These are phyloP conservation scores for Cassiopea andromeda DNA, from an alignment of 30 jellyfish, hydroid and myxozoan genomes.

Conservation along the genomic window DNA sequence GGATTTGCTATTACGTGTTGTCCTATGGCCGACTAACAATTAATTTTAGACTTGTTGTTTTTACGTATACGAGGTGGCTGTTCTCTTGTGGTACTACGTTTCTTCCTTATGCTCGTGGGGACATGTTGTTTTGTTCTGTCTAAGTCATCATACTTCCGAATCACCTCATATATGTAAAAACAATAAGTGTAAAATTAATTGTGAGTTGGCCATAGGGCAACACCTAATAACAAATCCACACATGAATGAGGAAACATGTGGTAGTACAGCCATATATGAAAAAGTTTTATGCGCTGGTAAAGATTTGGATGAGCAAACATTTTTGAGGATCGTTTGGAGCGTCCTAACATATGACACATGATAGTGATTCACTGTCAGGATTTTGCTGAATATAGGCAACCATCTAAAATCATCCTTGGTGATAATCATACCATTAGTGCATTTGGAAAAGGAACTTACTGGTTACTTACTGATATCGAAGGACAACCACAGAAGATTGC, in stretches of 20 bases:
- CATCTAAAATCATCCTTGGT: conserved; percentile 10
- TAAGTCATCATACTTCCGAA: too few species aligned
- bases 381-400: conserved; percentile 25
- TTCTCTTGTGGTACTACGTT: too few species aligned
- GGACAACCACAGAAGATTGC: conserved; percentile 31
- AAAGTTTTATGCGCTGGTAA: conserved; percentile 21
- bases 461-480: conserved; percentile 31
- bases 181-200: too few species aligned
- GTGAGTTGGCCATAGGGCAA: too few species aligned
- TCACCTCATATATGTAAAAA: too few species aligned
- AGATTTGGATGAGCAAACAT: neutral
- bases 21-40: too few species aligned
- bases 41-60: too few species aligned
- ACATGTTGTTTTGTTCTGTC: too few species aligned
- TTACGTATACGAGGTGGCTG: too few species aligned
- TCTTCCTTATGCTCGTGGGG: too few species aligned
- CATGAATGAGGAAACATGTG: neutral
- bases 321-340: conserved; percentile 18
- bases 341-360: conserved; percentile 21
- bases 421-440: conserved; percentile 24
- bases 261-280: neutral
- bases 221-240: neutral
- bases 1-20: too few species aligned
- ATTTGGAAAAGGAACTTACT: conserved; percentile 43
- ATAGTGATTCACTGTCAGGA: conserved; percentile 22